These are phyloP conservation scores for Peromyscus maniculatus DNA, from an alignment of 2,113 vertebrate species.

Conservation along the genomic window DNA sequence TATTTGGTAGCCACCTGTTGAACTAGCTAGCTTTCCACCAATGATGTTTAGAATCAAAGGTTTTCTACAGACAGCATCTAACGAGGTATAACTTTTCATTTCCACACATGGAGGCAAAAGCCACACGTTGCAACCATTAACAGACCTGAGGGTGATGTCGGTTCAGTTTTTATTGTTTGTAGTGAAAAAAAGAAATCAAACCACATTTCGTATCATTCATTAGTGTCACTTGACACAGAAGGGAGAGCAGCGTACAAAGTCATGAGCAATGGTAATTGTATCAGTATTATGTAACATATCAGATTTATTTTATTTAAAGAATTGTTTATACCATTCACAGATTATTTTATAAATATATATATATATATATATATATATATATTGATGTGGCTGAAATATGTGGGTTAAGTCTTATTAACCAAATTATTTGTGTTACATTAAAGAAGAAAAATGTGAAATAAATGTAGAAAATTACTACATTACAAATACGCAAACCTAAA, in stretches of 20 bases:
- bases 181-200: constrained; percentile 65
- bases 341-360: constrained; percentile 86
- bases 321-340: constrained; percentile 93
- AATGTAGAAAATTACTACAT: constrained; percentile 88
- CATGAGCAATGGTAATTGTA: constrained; percentile 87
- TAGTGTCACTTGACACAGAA: constrained; percentile 78
- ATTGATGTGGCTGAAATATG: constrained; percentile 90
- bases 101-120: constrained; percentile 68
- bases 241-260: constrained; percentile 86
- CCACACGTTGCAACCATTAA: constrained; percentile 38
- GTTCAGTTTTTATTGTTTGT: constrained; percentile 61
- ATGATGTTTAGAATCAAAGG: constrained; percentile 29
- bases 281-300: constrained; percentile 93
- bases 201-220: constrained; percentile 68
- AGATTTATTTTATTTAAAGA: constrained; percentile 95
- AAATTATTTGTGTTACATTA: constrained; percentile 93
- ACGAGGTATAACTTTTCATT: constrained; percentile 71
- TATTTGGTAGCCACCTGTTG: constrained; percentile 83
- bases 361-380: constrained; percentile 78
- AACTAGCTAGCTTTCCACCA: constrained; percentile 67
- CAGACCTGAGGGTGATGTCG: constrained; percentile 23
- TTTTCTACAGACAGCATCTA: constrained; percentile 56
- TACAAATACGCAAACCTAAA: constrained; percentile 89
- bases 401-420: constrained; percentile 92
- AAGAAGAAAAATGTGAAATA: constrained; percentile 90